These are phyloP conservation scores for Amphibalanus amphitrite DNA, from an alignment of 1,140 invertebrate genomes.

Conservation along the genomic window DNA sequence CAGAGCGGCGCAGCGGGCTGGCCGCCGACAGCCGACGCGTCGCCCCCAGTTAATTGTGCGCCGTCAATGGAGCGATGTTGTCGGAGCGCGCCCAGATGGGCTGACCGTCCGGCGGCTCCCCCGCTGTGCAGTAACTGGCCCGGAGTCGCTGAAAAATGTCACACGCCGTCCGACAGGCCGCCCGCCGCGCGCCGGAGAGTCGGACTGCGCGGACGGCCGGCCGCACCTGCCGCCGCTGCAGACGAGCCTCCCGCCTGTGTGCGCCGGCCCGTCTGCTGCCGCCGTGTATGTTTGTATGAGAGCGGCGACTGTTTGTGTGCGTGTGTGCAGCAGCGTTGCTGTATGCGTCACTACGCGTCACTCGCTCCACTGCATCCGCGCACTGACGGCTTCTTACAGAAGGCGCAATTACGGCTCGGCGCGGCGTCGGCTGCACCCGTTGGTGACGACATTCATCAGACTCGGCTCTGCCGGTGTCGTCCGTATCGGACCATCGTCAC, in stretches of 20 bases:
- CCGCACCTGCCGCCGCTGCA: neutral
- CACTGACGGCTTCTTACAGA: neutral
- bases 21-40: neutral
- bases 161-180: neutral
- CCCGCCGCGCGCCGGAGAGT: too few species aligned
- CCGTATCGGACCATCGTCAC: neutral
- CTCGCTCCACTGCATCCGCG: neutral
- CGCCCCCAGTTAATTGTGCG: neutral
- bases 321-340: neutral
- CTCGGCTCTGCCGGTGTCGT: neutral
- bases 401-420: neutral
- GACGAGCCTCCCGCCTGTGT: neutral
- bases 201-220: too few species aligned
- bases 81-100: neutral
- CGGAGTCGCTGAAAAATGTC: neutral
- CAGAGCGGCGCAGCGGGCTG: too few species aligned
- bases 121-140: neutral
- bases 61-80: slow-evolving; percentile 1
- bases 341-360: neutral
- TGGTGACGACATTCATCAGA: neutral
- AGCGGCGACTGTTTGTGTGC: neutral
- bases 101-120: neutral
- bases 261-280: neutral
- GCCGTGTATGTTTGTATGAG: neutral
- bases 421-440: neutral